phyloP scores from a whole-genome alignment of 1,140 invertebrate genomes.

The Sycophila sp. region DNA sequence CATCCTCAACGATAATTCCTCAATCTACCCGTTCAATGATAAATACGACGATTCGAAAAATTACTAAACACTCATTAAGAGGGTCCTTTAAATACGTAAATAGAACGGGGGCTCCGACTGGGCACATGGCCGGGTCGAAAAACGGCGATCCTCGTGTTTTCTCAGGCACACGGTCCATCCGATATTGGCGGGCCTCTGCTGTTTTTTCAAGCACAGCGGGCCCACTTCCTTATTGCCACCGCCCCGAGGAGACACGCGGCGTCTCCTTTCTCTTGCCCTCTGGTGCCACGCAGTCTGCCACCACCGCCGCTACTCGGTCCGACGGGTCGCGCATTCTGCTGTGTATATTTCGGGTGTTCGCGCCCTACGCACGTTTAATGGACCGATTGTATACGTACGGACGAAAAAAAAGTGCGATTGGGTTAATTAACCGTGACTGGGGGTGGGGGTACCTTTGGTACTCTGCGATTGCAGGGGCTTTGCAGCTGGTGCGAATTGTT shows the following conservation, averaged over 20 bases:
- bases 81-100: too few relatives aligned
- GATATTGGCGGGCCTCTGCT: conserved; percentile 58
- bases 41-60: too few relatives aligned
- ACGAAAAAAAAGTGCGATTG: not conserved
- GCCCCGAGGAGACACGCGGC: conserved; percentile 37
- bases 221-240: conserved; percentile 63
- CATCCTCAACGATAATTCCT: too few relatives aligned
- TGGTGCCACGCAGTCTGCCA: conserved; percentile 63
- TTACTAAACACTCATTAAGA: too few relatives aligned
- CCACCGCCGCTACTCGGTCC: too few relatives aligned
- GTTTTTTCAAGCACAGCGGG: conserved; percentile 63
- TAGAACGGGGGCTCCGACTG: too few relatives aligned
- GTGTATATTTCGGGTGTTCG: conserved; percentile 44
- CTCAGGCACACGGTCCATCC: conserved; percentile 55
- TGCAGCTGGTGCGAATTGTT: not conserved
- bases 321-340: too few relatives aligned
- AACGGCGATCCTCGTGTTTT: too few relatives aligned
- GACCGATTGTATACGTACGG: not conserved
- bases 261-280: conserved; percentile 4
- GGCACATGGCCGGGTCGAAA: too few relatives aligned
- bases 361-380: too few relatives aligned
- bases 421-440: not conserved
- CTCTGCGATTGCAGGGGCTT: not conserved
- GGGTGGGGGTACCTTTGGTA: conserved; percentile 5
- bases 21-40: too few relatives aligned